Percentiles rank a stretch among this genome's conserved stretches.
phyloP scores from a whole-genome alignment of 2,888 invertebrate species.

The Lasioglossum calceatum region DNA sequence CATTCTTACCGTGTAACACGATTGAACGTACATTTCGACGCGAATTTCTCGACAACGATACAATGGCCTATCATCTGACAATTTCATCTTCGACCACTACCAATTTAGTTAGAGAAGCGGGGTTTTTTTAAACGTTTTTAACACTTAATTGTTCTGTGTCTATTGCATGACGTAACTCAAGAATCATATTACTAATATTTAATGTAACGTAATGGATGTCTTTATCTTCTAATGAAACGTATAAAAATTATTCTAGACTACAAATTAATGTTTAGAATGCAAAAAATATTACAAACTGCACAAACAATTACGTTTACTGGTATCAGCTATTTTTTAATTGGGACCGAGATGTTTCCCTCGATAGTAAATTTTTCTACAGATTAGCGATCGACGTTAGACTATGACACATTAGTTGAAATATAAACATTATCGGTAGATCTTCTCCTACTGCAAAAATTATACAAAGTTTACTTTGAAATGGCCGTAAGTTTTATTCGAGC shows the following conservation, averaged over 20 bases:
- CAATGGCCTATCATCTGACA: constrained; percentile 41
- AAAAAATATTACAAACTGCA: background rate
- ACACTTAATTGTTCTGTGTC: background rate
- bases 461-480: background rate
- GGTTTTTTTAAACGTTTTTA: background rate
- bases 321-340: background rate
- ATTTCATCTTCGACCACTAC: background rate
- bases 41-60: constrained; percentile 33
- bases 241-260: background rate
- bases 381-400: background rate
- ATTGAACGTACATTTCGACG: background rate
- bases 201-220: background rate
- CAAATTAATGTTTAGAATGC: background rate
- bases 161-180: background rate
- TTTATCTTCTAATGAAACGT: background rate
- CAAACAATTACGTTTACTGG: background rate
- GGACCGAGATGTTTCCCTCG: background rate
- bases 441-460: background rate
- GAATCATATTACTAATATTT: background rate
- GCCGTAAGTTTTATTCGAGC: background rate
- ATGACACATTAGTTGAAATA: background rate
- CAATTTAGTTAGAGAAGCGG: background rate
- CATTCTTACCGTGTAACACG: background rate
- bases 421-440: background rate
- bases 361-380: background rate